Conservation (phyloP, 2,797 vertebrate genomes). For the Pygocentrus nattereri region DNA sequence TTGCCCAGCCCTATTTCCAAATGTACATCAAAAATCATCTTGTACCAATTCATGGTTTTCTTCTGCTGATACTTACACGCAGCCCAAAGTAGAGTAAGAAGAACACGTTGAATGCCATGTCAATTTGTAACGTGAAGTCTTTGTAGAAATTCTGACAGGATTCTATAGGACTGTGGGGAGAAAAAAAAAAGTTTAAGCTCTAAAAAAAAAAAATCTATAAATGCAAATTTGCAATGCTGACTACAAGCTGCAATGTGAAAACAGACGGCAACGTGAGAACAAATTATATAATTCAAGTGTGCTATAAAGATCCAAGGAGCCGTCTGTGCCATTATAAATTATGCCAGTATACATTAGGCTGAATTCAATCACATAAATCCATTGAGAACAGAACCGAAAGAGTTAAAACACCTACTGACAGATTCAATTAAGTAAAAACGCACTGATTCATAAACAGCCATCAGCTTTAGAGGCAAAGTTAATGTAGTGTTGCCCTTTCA, state of each 20-base stretch:
- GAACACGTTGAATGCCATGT: conserved; percentile 99
- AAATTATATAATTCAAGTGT: too few relatives aligned
- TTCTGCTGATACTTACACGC: conserved; percentile 86
- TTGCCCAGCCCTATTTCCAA: neutral
- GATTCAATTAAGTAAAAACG: conserved; percentile 61
- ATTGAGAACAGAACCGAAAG: conserved; percentile 20
- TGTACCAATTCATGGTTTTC: too few relatives aligned
- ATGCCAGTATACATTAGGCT: conserved; percentile 1
- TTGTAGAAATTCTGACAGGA: conserved; percentile 99
- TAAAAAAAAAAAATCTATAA: neutral
- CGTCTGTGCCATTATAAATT: neutral
- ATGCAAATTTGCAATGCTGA: neutral
- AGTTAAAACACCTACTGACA: conserved; percentile 44
- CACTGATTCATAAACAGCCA: conserved; percentile 54
- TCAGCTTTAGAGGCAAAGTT: conserved; percentile 54
- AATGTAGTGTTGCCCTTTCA: conserved; percentile 56
- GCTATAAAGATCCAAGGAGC: neutral
- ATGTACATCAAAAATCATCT: neutral
- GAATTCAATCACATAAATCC: conserved; percentile 9
- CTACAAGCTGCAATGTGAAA: neutral
- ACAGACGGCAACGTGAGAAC: neutral
- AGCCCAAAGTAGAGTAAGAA: conserved; percentile 99
- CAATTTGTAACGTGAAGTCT: conserved; percentile 98
- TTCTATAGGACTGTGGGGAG: conserved; percentile 92
- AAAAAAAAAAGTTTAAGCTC: conserved; percentile 54